Evolutionary conservation across 1,140 invertebrate species (phyloP), one percentile per base, ranked within the genome.

Genomic region (Galleria mellonella): DNA sequence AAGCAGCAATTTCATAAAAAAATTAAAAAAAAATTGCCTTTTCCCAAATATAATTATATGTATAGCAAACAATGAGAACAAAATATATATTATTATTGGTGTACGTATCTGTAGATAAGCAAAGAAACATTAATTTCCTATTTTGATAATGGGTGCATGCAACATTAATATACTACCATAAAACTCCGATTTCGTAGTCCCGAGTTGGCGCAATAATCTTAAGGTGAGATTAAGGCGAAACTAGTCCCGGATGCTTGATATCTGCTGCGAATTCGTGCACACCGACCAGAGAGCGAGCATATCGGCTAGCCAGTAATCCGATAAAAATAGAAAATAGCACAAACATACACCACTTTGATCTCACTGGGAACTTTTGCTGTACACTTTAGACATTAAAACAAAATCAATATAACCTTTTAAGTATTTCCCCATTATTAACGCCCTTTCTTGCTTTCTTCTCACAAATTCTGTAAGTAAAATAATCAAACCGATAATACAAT

Each of bases 291-390:
- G 56, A 62, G 39, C 43, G 51, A 33, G 49, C 56, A 65, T 74
- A 76, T 78, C 69, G 65, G 59, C 60, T 61, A 43, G 50, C 60
- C 62, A 49, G 71, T 78, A 78, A 78, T 76, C 72, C 76, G 73
- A 83, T 81, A 78, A 73, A 75, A 81, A 81, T 78, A 71, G 81
- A 78, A 76, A 83, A 81, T 75, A 78, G 65, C 70, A 71, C 54
- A 56, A 54, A 53, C 64, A 63, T 68, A 66, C 68, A 61, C 62
- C 64, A 76, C 51, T 72, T 74, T 69, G 64, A 74, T 63, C 65
- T 72, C 60, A 51, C 15, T 14, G 7, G 38, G 29, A 10, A n/a
- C 13, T 8, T 3, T 2, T 8, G 4, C 6, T 15, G 33, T 15
- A 36, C 33, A 36, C 33, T 36, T 13, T 15, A 36, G 33, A 36